phyloP scores from a whole-genome alignment of 2,888 invertebrate species.

The Bombylius major region DNA sequence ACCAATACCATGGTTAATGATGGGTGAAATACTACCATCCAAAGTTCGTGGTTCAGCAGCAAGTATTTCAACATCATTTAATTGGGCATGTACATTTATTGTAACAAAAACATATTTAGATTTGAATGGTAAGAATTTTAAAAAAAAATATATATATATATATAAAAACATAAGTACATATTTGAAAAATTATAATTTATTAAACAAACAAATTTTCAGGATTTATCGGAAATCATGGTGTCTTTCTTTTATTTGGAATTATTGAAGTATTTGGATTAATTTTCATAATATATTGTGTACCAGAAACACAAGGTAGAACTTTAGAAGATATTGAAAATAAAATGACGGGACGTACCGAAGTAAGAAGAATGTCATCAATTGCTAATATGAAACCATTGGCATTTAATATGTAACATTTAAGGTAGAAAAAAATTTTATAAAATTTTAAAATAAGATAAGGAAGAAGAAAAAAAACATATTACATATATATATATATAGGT shows the following conservation, averaged over 20 bases:
- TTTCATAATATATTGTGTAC: conserved; percentile 73
- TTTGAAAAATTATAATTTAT: background rate
- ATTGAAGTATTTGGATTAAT: conserved; percentile 59
- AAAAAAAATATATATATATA: background rate
- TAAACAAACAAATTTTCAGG: conserved; percentile 23
- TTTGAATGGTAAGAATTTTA: conserved; percentile 35
- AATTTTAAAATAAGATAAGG: no score
- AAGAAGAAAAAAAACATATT: no score
- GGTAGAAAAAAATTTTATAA: no score
- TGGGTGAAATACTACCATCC: conserved; percentile 81
- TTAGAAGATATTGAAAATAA: conserved; percentile 85
- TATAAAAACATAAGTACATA: background rate
- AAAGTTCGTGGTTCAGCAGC: conserved; percentile 83
- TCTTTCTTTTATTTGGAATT: conserved; percentile 68
- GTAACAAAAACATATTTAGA: conserved; percentile 77
- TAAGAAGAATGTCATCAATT: conserved; percentile 55
- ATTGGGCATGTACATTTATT: conserved; percentile 81
- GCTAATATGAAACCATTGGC: conserved; percentile 77
- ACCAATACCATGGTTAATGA: conserved; percentile 81
- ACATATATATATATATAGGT: no score
- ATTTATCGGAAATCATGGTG: conserved; percentile 52
- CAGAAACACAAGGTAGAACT: conserved; percentile 86
- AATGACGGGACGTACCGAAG: conserved; percentile 42
- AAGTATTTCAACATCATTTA: conserved; percentile 76
- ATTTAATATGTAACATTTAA: conserved; percentile 35